Evolutionary conservation across 2,888 invertebrate species (phyloP), one percentile per base, ranked within the genome.

Genomic region (Acanthosepion pharaonis): DNA sequence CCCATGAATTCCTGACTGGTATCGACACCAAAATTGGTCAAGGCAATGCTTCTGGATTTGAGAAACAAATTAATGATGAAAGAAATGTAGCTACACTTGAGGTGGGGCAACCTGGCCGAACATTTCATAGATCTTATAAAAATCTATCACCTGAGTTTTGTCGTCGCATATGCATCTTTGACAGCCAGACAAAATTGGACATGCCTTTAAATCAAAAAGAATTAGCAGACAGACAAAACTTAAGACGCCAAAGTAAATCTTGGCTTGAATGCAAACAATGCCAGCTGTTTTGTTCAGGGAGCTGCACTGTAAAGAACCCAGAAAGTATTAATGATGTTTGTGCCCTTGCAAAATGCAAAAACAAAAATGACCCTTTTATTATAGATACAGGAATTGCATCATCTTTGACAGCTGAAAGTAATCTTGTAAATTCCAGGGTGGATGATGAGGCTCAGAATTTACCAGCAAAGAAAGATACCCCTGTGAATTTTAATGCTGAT

Each of bases 81-180:
- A 78, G 15, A 11, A n/a, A 78, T 15, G n/a, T 33, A n/a, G n/a
- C n/a, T 78, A 78, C 78, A 4, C 23, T 59, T 59, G 59, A 59
- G n/a, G 78, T 78, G 5, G 78, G 78, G 78, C n/a, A 78, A 11
- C 78, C 78, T 78, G 78, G n/a, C 78, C n/a, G 11, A 33, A 78
- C n/a, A 33, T 78, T 78, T 78, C 78, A 78, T 78, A 78, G 78
- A 78, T 78, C 78, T 78, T 78, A 78, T 18, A 78, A 78, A 78
- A 78, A 78, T 78, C n/a, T 78, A 0, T 78, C 78, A 5, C 78
- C 78, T 15, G 78, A 78, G 33, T 78, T 78, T n/a, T 78, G 78
- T n/a, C 78, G 78, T n/a, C 78, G 78, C 15, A 78, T 78, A 33
- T 78, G 78, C n/a, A n/a, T 78, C n/a, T 78, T 78, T 78, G 78